These are phyloP conservation scores for Thryonomys swinderianus DNA, from an alignment of 2,113 vertebrate genomes.

Conservation along the genomic window DNA sequence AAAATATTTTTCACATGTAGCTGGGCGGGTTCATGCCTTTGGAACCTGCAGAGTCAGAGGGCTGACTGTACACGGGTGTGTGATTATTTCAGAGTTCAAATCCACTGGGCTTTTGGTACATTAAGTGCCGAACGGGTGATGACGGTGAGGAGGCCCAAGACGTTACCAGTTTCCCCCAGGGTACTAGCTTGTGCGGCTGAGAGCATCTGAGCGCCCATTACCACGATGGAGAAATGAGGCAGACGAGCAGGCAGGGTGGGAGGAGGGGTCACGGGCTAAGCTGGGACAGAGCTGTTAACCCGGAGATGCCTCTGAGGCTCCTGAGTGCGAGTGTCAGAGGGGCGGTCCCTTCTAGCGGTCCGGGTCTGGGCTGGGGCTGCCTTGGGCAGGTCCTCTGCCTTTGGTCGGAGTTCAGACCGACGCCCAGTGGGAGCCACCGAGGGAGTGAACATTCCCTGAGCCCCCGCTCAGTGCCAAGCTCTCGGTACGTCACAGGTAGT, in stretches of 20 bases:
- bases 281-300: neutral
- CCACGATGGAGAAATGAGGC: neutral
- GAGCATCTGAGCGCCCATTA: neutral
- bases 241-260: neutral
- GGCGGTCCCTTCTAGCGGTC: neutral
- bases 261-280: neutral
- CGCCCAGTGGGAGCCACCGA: neutral
- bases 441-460: neutral
- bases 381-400: neutral
- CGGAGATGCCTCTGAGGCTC: neutral
- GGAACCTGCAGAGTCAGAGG: neutral
- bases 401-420: constrained; percentile 28
- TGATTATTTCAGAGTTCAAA: neutral
- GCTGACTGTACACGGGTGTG: neutral
- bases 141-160: neutral
- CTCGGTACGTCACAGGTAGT: neutral
- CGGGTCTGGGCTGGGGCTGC: neutral
- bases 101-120: neutral
- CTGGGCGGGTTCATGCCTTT: neutral
- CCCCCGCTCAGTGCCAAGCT: neutral
- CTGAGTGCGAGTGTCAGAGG: neutral
- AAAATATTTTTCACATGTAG: no score
- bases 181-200: neutral
- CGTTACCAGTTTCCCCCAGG: neutral
- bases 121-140: neutral